Base-by-base conservation (phyloP, 2,888 invertebrate species). In the Agonum fuliginosum region DNA sequence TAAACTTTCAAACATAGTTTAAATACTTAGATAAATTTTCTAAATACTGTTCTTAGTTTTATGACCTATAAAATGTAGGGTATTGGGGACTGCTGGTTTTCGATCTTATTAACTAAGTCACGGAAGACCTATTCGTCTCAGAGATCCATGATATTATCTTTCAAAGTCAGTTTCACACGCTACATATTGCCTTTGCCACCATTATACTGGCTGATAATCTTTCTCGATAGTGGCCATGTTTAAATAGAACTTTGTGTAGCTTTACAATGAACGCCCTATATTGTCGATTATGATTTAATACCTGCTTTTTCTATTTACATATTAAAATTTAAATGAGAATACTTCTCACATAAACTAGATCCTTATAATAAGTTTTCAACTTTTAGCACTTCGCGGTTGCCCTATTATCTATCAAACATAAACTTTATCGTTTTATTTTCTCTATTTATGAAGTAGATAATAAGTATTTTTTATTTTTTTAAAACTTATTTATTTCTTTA, bases 141-240 rank as follows among this genome's bases (percentile, higher is more conserved):
- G 20, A 71, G 54, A 72, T 54, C 72, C 51, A 72, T 37, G 72
- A 72, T 72, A 72, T 72, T 72, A 72, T 72, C 72, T 72, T 72
- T 54, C 72, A 72, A 72, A 72, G 72, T 72, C 72, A 54, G 72
- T 72, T 72, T 72, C 72, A 72, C 72, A 72, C 72, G 72, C 72
- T 54, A 72, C 72, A 72, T 54, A 72, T 72, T 72, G 37, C 54
- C 22, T 14, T 19, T 51, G 12, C 17, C 34, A 19, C 5, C 41
- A 37, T 41, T 67, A 54, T 54, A 37, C 20, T 20, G 6, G 10
- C 37, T 37, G 54, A 72, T 72, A 37, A 72, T 72, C 72, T 54
- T 1, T 0, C n/a, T 8, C 22, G 72, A 72, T 72, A 72, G 30
- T 51, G 54, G 22, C n/a, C 54, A 6, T 6, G 72, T 34, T 48